phyloP scores from a whole-genome alignment of 2,113 vertebrate species.

The Chunga burmeisteri region DNA sequence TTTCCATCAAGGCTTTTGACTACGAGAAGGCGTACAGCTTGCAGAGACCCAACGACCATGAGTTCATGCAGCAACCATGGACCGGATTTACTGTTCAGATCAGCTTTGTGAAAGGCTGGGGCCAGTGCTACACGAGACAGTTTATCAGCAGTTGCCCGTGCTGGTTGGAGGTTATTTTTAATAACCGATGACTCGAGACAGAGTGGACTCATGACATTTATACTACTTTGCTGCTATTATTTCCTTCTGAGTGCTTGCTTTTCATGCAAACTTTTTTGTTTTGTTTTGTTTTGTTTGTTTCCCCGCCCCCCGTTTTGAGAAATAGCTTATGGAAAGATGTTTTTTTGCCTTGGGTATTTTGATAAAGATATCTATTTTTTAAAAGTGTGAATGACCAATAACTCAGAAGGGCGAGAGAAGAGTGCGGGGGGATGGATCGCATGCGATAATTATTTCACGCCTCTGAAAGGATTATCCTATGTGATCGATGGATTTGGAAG shows the following conservation, averaged over 20 bases:
- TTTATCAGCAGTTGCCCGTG: slow-evolving; percentile 99
- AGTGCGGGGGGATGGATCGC: not conserved
- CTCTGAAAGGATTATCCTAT: not conserved
- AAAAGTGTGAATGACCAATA: slow-evolving; percentile 60
- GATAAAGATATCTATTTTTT: slow-evolving; percentile 38
- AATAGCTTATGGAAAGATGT: slow-evolving; percentile 74
- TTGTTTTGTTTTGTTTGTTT: slow-evolving; percentile 10
- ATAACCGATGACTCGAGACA: slow-evolving; percentile 84
- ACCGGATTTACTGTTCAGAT: slow-evolving; percentile 98
- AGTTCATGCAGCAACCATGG: slow-evolving; percentile 96
- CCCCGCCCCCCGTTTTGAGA: slow-evolving; percentile 36
- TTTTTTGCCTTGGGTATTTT: slow-evolving; percentile 4
- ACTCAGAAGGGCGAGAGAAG: slow-evolving; percentile 45
- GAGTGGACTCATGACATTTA: slow-evolving; percentile 48
- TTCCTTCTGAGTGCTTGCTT: slow-evolving; percentile 82
- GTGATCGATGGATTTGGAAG: not conserved
- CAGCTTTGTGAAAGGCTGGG: slow-evolving; percentile 99
- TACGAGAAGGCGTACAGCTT: slow-evolving; percentile 95
- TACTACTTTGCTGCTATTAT: slow-evolving; percentile 82
- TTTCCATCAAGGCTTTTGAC: slow-evolving; percentile 99
- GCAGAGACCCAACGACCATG: slow-evolving; percentile 96
- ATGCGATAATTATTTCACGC: not conserved
- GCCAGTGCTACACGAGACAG: slow-evolving; percentile 98
- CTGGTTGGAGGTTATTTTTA: slow-evolving; percentile 98
- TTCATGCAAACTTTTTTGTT: slow-evolving; percentile 68